Conservation (phyloP, 2,888 invertebrate species). For the Epsilonema sp. region DNA sequence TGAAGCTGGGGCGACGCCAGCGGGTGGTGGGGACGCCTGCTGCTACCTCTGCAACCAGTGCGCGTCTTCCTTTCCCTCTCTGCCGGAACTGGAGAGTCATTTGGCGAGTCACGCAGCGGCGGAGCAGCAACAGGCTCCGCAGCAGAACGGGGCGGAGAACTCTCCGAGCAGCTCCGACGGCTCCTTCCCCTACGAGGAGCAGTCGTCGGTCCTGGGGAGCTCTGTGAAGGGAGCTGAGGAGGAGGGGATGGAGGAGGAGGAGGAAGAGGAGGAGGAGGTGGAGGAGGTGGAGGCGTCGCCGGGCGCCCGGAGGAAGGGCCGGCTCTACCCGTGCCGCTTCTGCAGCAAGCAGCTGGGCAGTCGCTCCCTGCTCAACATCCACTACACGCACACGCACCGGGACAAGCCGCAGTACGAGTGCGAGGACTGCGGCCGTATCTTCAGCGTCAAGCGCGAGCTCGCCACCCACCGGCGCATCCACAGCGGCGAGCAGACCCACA, state of each 20-base stretch:
- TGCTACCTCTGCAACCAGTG: constrained; percentile 17
- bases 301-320: background rate
- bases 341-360: constrained; percentile 12
- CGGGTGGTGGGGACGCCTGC: constrained; percentile 4
- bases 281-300: no score
- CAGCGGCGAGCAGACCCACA: constrained; percentile 29
- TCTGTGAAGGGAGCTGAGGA: background rate
- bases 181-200: background rate
- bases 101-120: constrained; percentile 1
- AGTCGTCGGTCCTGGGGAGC: background rate
- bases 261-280: background rate
- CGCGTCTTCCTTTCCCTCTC: constrained; percentile 12
- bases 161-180: background rate
- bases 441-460: constrained; percentile 30
- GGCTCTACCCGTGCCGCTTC: constrained; percentile 11
- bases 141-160: background rate
- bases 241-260: background rate
- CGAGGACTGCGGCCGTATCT: constrained; percentile 27
- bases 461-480: constrained; percentile 31
- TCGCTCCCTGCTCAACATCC: constrained; percentile 14
- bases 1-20: background rate
- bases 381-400: constrained; percentile 28
- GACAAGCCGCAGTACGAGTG: constrained; percentile 29
- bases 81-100: constrained; percentile 13
- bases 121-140: background rate